Evolutionary conservation across 2,113 vertebrate species (phyloP), one percentile per base, ranked within the genome.

Genomic region (Megaceryle torquata): DNA sequence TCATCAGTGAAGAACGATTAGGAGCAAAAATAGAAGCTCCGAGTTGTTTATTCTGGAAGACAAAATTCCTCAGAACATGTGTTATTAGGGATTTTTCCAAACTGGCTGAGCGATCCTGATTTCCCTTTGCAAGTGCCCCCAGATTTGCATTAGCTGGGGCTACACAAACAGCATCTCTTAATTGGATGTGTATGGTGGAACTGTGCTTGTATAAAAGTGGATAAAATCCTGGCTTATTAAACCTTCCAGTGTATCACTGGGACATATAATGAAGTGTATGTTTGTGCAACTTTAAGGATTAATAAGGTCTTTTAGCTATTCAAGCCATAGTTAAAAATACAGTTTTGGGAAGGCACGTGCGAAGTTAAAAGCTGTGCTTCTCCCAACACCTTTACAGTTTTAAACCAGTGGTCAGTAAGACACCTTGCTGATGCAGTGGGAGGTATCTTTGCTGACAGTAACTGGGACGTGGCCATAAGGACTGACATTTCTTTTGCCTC

Each of bases 71-170:
- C 21, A 74, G 46, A 81, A 46, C 2, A 9, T 10, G 4, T 71
- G 10, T 39, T 61, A 39, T 33, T 50, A 54, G 13, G 31, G 7
- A 90, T 46, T 65, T 71, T 18, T 3, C 31, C 54, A 69, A 76
- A 53, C 5, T 41, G 7, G 4, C 31, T 71, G n/a, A 51, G 31
- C 0, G 0, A 56, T 28, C 28, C 21, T 18, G 7, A 71, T 46
- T 50, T 79, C 25, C 46, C 24, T 85, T 59, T 60, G 3, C 13
- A 82, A 76, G 13, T 35, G 25, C 4, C 35, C 43, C 13, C 29
- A 48, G 53, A 41, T 50, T 41, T 77, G 64, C 46, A 63, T 74
- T 65, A 74, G 16, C n/a, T 51, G 48, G n/a, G 13, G 41, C 9
- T 70, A 35, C 16, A 26, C 51, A 82, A 92, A 60, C 12, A 57